Percentiles rank a stretch among this genome's conserved stretches.
These are phyloP conservation scores for Arge pagana DNA, from an alignment of 2,888 invertebrate genomes.

Conservation along the genomic window DNA sequence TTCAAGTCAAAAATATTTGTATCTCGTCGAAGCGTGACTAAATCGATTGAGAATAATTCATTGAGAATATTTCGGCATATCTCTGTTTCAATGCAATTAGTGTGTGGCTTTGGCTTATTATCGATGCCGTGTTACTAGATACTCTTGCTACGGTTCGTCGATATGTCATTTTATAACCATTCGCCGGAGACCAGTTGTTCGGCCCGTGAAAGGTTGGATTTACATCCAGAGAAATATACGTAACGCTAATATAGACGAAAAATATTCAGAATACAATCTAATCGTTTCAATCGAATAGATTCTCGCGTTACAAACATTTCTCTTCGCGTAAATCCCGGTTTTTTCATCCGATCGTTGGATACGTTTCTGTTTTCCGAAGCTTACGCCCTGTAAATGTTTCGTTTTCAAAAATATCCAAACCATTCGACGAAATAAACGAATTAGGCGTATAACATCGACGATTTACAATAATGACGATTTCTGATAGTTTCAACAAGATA, in stretches of 20 bases:
- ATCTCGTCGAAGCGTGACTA: constrained; percentile 41
- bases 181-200: too few species aligned
- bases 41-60: constrained; percentile 26
- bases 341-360: neutral
- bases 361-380: too few species aligned
- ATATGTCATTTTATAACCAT: constrained; percentile 22
- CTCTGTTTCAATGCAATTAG: neutral
- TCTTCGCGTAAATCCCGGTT: neutral
- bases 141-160: constrained; percentile 12
- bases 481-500: constrained; percentile 6
- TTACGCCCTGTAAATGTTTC: too few species aligned
- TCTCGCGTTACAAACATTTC: too few species aligned
- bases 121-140: too few species aligned
- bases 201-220: constrained; percentile 1
- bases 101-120: too few species aligned
- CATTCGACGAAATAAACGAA: neutral
- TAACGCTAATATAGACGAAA: too few species aligned
- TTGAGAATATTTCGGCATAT: neutral
- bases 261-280: too few species aligned
- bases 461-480: constrained; percentile 17
- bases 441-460: neutral
- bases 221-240: too few species aligned
- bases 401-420: neutral
- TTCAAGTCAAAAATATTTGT: constrained; percentile 48
- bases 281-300: too few species aligned